These are phyloP conservation scores for Caracal caracal DNA, from an alignment of 2,113 vertebrate genomes.

Conservation along the genomic window DNA sequence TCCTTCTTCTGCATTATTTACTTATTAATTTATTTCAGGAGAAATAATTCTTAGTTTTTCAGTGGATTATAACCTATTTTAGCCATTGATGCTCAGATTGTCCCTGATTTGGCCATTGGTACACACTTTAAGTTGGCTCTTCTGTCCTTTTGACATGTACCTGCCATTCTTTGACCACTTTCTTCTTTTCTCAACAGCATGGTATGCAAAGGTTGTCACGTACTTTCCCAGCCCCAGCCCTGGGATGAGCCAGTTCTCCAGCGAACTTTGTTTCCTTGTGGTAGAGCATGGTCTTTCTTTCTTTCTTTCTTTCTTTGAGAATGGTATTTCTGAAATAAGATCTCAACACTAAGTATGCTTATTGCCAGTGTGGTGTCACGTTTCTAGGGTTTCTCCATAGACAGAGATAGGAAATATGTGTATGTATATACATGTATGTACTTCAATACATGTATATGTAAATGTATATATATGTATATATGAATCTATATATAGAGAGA, in stretches of 20 bases:
- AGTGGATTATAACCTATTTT: background rate
- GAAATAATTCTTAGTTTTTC: background rate
- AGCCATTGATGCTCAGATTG: background rate
- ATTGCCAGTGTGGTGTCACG: background rate
- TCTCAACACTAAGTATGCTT: background rate
- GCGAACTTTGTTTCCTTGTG: background rate
- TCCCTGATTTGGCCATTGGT: background rate
- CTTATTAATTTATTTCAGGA: background rate
- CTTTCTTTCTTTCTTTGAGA: background rate
- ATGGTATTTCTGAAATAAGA: background rate
- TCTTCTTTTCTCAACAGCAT: slow-evolving; percentile 24
- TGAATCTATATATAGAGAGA: background rate
- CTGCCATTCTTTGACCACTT: background rate
- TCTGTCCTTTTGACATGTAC: background rate
- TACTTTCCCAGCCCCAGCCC: background rate
- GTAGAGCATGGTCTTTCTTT: background rate
- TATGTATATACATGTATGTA: background rate
- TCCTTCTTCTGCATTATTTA: background rate
- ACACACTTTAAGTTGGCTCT: background rate
- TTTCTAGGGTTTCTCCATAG: background rate
- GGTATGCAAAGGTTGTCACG: background rate
- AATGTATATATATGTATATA: background rate
- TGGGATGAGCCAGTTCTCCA: background rate
- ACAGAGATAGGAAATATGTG: background rate
- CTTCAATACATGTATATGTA: background rate